phyloP scores from a whole-genome alignment of 2,888 invertebrate species.

The Platycheirus albimanus region DNA sequence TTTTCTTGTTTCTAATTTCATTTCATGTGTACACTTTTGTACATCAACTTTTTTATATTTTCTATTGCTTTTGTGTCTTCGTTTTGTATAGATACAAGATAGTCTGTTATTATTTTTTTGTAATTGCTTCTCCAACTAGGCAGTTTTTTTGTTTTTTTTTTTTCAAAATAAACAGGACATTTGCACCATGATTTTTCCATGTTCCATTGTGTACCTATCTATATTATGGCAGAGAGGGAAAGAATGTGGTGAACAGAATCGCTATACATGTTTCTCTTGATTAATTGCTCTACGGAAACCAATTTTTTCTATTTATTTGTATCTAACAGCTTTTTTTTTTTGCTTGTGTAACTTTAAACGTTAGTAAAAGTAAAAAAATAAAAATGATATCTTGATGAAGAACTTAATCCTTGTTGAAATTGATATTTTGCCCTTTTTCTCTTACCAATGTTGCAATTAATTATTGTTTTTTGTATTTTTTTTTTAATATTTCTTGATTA shows the following conservation, averaged over 20 bases:
- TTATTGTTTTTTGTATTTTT: slow-evolving; percentile 41
- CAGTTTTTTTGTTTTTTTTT: slow-evolving; percentile 46
- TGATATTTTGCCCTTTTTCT: slow-evolving; percentile 29
- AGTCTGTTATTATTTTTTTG: background rate
- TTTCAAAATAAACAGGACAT: slow-evolving; percentile 57
- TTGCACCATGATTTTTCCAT: slow-evolving; percentile 53
- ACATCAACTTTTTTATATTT: slow-evolving; percentile 51
- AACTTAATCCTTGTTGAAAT: slow-evolving; percentile 45
- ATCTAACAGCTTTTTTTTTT: background rate
- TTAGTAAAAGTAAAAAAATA: slow-evolving; percentile 9
- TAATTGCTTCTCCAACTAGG: slow-evolving; percentile 39
- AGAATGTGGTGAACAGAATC: background rate
- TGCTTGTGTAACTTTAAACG: slow-evolving; percentile 34
- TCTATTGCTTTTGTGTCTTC: background rate
- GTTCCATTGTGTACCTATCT: background rate
- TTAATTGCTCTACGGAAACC: slow-evolving; percentile 51
- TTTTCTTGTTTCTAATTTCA: slow-evolving; percentile 29
- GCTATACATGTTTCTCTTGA: slow-evolving; percentile 50
- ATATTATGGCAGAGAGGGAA: background rate
- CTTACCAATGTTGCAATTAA: slow-evolving; percentile 51
- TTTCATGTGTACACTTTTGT: slow-evolving; percentile 48
- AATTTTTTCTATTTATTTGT: slow-evolving; percentile 45
- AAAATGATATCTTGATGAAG: slow-evolving; percentile 21
- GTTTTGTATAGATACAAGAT: background rate
- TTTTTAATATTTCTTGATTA: slow-evolving; percentile 17